phyloP scores from a whole-genome alignment of 2,113 vertebrate species.

The Sula dactylatra region DNA sequence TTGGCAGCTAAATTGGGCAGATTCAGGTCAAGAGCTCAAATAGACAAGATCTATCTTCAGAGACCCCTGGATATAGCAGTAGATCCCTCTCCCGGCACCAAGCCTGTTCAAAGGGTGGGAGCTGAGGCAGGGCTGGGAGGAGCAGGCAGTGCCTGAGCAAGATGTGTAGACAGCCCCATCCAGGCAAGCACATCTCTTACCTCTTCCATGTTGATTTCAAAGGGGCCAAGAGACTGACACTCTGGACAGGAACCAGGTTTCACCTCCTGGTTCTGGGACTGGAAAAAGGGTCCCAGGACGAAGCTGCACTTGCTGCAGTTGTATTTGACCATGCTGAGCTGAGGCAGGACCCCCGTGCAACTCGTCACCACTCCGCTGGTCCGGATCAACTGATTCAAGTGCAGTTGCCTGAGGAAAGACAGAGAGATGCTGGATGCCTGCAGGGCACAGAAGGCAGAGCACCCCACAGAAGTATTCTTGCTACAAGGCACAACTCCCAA shows the following conservation, averaged over 20 bases:
- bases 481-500: not conserved
- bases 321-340: slow-evolving; percentile 97
- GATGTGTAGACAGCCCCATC: not conserved
- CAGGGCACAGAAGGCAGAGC: not conserved
- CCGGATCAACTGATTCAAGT: slow-evolving; percentile 96
- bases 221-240: slow-evolving; percentile 93
- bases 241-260: slow-evolving; percentile 96
- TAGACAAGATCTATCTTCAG: not conserved
- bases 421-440: not conserved
- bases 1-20: not conserved
- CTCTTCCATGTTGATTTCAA: slow-evolving; percentile 99
- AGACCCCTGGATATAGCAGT: not conserved
- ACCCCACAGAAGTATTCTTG: not conserved
- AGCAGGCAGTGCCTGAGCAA: not conserved
- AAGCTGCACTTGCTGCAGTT: slow-evolving; percentile 97
- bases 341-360: slow-evolving; percentile 92
- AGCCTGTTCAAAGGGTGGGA: not conserved
- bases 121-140: not conserved
- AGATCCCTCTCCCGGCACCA: not conserved
- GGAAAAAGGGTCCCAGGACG: slow-evolving; percentile 92
- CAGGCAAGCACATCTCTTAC: slow-evolving; percentile 65
- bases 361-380: slow-evolving; percentile 95
- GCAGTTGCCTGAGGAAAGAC: slow-evolving; percentile 84
- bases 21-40: not conserved
- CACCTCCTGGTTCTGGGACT: slow-evolving; percentile 98